These are phyloP conservation scores for Phylloscopus collybita DNA, from an alignment of 2,797 vertebrate genomes.

Conservation along the genomic window DNA sequence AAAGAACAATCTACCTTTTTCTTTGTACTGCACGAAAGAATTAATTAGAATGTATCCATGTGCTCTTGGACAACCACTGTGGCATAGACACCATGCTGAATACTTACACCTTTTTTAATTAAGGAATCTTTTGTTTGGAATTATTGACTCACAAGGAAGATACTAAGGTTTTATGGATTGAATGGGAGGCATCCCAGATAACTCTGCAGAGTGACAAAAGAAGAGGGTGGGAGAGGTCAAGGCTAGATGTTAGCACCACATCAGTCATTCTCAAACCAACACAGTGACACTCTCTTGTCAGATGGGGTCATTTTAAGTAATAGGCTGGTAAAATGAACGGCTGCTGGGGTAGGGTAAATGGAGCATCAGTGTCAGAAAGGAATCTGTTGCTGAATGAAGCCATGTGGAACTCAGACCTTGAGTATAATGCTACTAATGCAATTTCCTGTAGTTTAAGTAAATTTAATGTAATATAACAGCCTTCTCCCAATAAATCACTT, in stretches of 20 bases:
- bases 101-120: slow-evolving; percentile 25
- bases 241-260: slow-evolving; percentile 89
- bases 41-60: neutral
- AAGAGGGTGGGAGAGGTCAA: slow-evolving; percentile 84
- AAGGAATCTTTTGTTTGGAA: slow-evolving; percentile 42
- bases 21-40: neutral
- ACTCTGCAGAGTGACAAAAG: slow-evolving; percentile 71
- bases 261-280: slow-evolving; percentile 86
- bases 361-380: slow-evolving; percentile 83
- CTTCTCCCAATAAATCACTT: slow-evolving; percentile 74
- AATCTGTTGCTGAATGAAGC: slow-evolving; percentile 86
- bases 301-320: slow-evolving; percentile 84
- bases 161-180: slow-evolving; percentile 53
- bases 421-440: slow-evolving; percentile 68
- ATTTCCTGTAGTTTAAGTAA: slow-evolving; percentile 66
- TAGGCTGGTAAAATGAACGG: slow-evolving; percentile 72
- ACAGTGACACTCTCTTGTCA: slow-evolving; percentile 85
- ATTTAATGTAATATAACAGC: slow-evolving; percentile 68
- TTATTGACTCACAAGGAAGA: slow-evolving; percentile 36
- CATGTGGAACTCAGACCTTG: slow-evolving; percentile 81
- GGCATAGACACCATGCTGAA: neutral
- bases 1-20: neutral
- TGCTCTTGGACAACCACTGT: neutral
- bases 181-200: slow-evolving; percentile 68
- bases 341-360: slow-evolving; percentile 73